Evolutionary conservation across 2,888 invertebrate species (phyloP).

Genomic region (Aplocera efformata): DNA sequence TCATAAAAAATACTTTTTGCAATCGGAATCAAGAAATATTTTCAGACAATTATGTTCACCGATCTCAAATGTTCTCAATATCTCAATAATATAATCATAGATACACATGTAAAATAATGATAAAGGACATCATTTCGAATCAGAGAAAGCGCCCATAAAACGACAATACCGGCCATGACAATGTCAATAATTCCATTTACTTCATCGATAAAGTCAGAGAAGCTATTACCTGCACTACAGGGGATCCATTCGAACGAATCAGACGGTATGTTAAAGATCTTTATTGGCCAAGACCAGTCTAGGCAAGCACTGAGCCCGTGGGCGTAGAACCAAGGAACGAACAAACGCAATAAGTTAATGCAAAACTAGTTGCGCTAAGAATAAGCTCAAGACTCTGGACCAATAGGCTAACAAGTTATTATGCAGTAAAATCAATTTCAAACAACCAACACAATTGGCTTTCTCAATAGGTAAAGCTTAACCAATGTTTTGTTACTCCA

Average conservation of each 20-base stretch:
- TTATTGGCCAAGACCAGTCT: conserved; percentile 35
- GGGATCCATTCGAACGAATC: conserved; percentile 26
- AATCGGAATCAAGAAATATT: no score
- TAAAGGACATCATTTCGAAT: not conserved
- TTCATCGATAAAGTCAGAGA: conserved; percentile 24
- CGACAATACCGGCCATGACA: conserved; percentile 8
- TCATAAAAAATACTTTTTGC: no score
- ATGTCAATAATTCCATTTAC: conserved; percentile 21
- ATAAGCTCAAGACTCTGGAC: conserved; percentile 16
- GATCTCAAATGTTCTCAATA: no score
- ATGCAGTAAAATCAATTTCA: no score
- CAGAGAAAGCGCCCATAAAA: conserved; percentile 16
- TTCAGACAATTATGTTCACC: no score
- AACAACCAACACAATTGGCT: no score
- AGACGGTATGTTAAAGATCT: conserved; percentile 27
- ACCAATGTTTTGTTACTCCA: no score
- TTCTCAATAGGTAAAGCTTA: no score
- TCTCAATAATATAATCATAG: no score
- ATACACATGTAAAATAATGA: no score
- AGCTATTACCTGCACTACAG: conserved; percentile 25
- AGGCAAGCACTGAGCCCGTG: conserved; percentile 28
- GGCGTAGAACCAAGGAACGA: conserved; percentile 31
- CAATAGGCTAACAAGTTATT: conserved; percentile 3
- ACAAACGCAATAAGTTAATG: conserved; percentile 26
- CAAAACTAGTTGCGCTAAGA: conserved; percentile 25